Percentiles rank a stretch among this genome's conserved stretches.
Evolutionary conservation across 2,888 invertebrate species (phyloP).

Genomic region (Platycnemis pennipes): DNA sequence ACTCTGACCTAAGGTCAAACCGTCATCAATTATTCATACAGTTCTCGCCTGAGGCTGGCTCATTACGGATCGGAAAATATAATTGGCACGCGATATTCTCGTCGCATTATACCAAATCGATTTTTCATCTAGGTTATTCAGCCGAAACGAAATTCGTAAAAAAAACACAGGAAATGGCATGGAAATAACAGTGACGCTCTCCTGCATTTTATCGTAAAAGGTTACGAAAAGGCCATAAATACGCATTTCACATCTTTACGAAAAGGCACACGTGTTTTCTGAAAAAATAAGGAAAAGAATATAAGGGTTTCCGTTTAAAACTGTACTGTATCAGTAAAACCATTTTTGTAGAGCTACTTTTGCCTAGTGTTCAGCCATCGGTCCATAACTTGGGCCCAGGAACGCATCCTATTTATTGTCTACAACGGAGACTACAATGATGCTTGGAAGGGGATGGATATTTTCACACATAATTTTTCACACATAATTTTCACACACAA

Average conservation of each 20-base stretch:
- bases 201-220: neutral
- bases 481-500: too few species aligned
- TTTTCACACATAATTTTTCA: too few species aligned
- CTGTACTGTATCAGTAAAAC: too few species aligned
- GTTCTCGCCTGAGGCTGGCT: conserved; percentile 17
- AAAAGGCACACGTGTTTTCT: too few species aligned
- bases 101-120: conserved; percentile 8
- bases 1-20: neutral
- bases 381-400: too few species aligned
- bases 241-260: neutral
- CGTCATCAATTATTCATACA: conserved; percentile 13
- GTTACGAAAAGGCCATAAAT: neutral
- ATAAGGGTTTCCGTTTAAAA: too few species aligned
- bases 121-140: neutral
- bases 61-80: neutral
- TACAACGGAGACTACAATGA: too few species aligned
- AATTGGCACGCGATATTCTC: conserved; percentile 39
- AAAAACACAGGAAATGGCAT: neutral
- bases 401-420: too few species aligned
- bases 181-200: neutral
- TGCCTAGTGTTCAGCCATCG: too few species aligned
- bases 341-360: too few species aligned
- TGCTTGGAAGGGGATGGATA: too few species aligned
- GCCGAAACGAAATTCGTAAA: neutral
- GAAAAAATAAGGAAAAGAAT: too few species aligned